These are phyloP conservation scores for Oceanodroma tethys DNA, from an alignment of 2,113 vertebrate species.

Conservation along the genomic window DNA sequence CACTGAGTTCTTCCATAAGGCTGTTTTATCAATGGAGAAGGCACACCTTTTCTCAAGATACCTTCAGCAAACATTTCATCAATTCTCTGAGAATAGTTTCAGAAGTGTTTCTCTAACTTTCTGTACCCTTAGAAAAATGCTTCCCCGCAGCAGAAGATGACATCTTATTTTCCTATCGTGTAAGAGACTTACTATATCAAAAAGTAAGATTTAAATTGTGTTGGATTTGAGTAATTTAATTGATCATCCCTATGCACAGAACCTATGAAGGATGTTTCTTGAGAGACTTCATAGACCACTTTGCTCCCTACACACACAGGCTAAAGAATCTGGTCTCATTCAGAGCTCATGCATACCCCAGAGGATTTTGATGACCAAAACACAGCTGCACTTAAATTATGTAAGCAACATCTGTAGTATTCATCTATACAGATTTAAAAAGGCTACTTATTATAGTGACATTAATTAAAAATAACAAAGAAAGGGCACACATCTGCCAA, in stretches of 20 bases:
- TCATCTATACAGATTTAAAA: neutral
- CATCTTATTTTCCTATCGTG: neutral
- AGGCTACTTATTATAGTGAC: neutral
- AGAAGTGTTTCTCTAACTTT: neutral
- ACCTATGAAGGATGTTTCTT: neutral
- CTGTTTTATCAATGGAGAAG: neutral
- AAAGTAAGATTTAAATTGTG: neutral
- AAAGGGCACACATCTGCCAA: neutral
- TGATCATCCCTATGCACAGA: neutral
- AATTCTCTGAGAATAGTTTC: neutral
- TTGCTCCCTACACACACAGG: neutral
- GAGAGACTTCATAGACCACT: neutral
- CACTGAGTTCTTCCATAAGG: neutral
- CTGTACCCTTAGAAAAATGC: neutral
- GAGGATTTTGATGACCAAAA: neutral
- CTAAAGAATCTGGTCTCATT: neutral
- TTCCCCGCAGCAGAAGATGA: neutral
- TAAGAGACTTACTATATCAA: neutral
- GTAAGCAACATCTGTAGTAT: neutral
- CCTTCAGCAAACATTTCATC: neutral
- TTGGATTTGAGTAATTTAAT: neutral
- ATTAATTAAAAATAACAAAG: neutral
- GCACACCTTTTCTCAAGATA: neutral
- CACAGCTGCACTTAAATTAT: neutral
- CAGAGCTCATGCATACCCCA: neutral